Base-by-base conservation (phyloP, 2,888 invertebrate genomes). In the Octonoba sinensis region DNA sequence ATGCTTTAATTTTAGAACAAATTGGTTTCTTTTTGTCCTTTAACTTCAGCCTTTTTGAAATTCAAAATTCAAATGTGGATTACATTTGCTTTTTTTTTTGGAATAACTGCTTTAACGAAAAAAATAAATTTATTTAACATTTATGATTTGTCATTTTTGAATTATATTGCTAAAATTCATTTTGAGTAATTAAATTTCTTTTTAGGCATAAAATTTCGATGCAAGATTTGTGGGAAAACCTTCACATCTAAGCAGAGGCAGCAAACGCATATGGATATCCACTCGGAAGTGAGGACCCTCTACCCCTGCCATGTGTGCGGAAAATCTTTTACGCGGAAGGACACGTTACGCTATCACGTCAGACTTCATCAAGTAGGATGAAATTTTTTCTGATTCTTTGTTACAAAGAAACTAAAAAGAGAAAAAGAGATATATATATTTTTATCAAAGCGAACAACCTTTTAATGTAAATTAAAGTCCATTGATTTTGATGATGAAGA, bases 271-370 rank as follows among this genome's bases (percentile, higher is more conserved):
- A 46, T 59, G 6, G 46, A 70, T 16, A 59, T 47, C 1, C 70
- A 57, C 47, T 47, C 16, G 11, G 70, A 70, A n/a, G 22, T 70
- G 1, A 70, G 70, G 18, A 46, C 15, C n/a, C 2, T 59, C 0
- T 59, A 59, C 20, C 22, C 54, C 27, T 70, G 70, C 18, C 12
- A 8, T 24, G 6, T 1, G 16, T 70, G 70, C 24, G 22, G 16
- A 18, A 44, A 56, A 22, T 59, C 70, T 24, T 70, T 70, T 3
- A 59, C 59, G 4, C 57, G 59, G n/a, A 11, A 44, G 20, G 70
- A 70, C n/a, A 70, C 46, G 22, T 59, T 70, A 24, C 46, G n/a
- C 12, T 59, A 47, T 22, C 70, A 70, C 47, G 46, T 70, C n/a
- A 70, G 4, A 46, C 16, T 24, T 16, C 22, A 57, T 70, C 70